A percentile compares a stretch with the other conserved stretches of the same genome.
Evolutionary conservation across 2,888 invertebrate genomes (phyloP).

Genomic region (Meiosimyza platycephala): DNA sequence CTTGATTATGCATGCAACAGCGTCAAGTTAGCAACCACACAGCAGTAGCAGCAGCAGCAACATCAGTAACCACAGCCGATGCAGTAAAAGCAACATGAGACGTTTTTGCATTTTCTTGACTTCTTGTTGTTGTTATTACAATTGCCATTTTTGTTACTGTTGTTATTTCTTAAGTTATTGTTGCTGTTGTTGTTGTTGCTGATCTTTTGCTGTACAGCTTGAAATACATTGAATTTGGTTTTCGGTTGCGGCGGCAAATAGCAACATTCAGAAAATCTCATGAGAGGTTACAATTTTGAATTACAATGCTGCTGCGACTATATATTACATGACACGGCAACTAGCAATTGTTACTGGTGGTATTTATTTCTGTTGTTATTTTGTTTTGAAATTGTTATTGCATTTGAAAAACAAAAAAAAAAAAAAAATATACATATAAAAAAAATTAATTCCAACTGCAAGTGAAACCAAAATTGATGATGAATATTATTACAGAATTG

Average conservation of each 20-base stretch:
- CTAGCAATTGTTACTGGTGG: slow-evolving; percentile 39
- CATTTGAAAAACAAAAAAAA: neutral
- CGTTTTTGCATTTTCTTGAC: slow-evolving; percentile 33
- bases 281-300: slow-evolving; percentile 27
- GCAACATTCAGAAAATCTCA: slow-evolving; percentile 26
- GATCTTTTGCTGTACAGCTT: slow-evolving; percentile 11
- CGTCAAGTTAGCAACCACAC: slow-evolving; percentile 5
- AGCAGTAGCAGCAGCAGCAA: neutral
- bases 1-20: slow-evolving; percentile 16
- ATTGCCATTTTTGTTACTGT: slow-evolving; percentile 9
- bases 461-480: slow-evolving; percentile 34
- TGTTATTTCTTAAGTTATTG: neutral
- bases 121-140: slow-evolving; percentile 20
- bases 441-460: slow-evolving; percentile 35
- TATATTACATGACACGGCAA: slow-evolving; percentile 7
- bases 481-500: slow-evolving; percentile 29
- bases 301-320: slow-evolving; percentile 3
- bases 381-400: slow-evolving; percentile 3
- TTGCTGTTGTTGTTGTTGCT: neutral
- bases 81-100: slow-evolving; percentile 12
- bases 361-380: slow-evolving; percentile 40
- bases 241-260: neutral
- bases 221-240: slow-evolving; percentile 11
- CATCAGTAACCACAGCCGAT: neutral
- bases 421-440: too few species aligned